phyloP scores from a whole-genome alignment of 1,140 invertebrate species.

The Homalodisca vitripennis region DNA sequence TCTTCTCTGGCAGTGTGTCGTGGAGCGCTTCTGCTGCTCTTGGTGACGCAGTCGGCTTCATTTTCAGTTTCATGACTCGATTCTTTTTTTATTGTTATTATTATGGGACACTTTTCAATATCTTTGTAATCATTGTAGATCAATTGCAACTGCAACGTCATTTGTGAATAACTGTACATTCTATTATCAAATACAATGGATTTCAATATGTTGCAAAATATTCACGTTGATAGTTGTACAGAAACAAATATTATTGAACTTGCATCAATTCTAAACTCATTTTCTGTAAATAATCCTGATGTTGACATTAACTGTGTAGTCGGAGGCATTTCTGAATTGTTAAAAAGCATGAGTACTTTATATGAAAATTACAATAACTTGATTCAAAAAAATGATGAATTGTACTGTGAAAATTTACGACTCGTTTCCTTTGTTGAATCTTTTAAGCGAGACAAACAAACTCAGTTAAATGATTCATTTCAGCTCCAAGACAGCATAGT shows the following conservation, averaged over 20 bases:
- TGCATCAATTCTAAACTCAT: background rate
- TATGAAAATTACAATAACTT: background rate
- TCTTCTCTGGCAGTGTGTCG: too few relatives aligned
- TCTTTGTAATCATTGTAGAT: too few relatives aligned
- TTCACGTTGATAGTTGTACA: background rate
- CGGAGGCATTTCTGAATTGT: background rate
- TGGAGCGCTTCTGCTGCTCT: too few relatives aligned
- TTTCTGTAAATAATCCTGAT: background rate
- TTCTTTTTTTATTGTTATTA: too few relatives aligned
- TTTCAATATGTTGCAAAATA: background rate
- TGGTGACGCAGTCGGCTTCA: too few relatives aligned
- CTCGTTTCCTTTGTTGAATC: background rate
- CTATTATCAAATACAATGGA: constrained; percentile 11
- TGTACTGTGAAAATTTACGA: constrained; percentile 8
- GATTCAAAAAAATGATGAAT: constrained; percentile 8
- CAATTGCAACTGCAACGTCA: too few relatives aligned
- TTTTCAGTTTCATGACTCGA: too few relatives aligned
- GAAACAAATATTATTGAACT: background rate
- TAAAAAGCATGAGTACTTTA: background rate
- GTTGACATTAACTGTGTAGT: background rate
- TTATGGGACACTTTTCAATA: too few relatives aligned
- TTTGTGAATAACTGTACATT: too few relatives aligned
- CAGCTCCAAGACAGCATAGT: background rate
- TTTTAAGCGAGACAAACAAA: background rate
- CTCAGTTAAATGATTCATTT: constrained; percentile 3